These are phyloP conservation scores for Tachina grossa DNA, from an alignment of 2,888 invertebrate species.

Conservation along the genomic window DNA sequence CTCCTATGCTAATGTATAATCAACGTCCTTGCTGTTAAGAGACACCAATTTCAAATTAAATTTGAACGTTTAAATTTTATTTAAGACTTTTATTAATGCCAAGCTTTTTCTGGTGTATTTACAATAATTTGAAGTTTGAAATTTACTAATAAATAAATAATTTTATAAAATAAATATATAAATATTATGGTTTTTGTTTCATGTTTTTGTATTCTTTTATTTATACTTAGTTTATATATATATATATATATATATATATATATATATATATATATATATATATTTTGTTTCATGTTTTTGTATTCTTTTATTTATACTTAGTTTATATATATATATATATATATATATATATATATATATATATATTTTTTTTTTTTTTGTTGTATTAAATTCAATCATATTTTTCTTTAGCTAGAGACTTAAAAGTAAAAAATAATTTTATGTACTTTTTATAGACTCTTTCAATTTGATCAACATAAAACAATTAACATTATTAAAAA, in stretches of 20 bases:
- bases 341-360: too few relatives aligned
- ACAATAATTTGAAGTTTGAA: conserved; percentile 71
- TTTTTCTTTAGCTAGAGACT: conserved; percentile 35
- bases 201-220: conserved; percentile 42
- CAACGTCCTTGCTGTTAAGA: too few relatives aligned
- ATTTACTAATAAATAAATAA: conserved; percentile 67
- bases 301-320: conserved; percentile 23
- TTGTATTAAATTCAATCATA: conserved; percentile 36
- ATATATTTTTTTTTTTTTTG: conserved; percentile 32
- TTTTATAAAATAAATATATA: conserved; percentile 66
- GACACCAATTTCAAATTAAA: not conserved
- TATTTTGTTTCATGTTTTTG: conserved; percentile 46
- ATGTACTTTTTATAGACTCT: conserved; percentile 43
- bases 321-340: not conserved
- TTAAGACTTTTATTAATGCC: conserved; percentile 72
- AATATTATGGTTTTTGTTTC: conserved; percentile 36
- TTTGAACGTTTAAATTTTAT: conserved; percentile 44
- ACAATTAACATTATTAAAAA: conserved; percentile 41
- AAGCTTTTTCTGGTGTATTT: conserved; percentile 73
- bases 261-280: conserved; percentile 61
- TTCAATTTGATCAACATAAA: conserved; percentile 44
- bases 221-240: conserved; percentile 1
- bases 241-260: not conserved
- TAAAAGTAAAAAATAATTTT: conserved; percentile 37
- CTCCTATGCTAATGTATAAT: too few relatives aligned